A percentile compares a stretch with the other conserved stretches of the same genome.
phyloP scores from a whole-genome alignment of 2,888 invertebrate genomes.

The Autographa pulchrina region DNA sequence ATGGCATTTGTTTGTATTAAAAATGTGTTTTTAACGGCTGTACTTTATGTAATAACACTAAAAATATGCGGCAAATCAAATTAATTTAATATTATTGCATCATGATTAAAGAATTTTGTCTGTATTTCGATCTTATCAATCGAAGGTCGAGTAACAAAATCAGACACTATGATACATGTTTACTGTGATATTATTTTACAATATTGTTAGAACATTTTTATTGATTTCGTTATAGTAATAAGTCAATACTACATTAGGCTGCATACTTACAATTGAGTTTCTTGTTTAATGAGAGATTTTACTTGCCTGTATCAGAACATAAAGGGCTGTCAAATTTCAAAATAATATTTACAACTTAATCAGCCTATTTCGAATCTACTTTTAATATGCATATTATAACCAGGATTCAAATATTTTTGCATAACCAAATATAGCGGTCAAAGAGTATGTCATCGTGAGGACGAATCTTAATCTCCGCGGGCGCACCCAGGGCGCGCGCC shows the following conservation, averaged over 20 bases:
- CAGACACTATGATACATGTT: too few relatives aligned
- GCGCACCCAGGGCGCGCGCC: constrained; percentile 55
- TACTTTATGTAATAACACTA: background rate
- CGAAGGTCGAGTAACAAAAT: background rate
- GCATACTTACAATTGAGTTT: too few relatives aligned
- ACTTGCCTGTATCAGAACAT: too few relatives aligned
- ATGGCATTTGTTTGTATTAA: background rate
- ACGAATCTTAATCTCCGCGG: constrained; percentile 37
- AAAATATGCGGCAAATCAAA: background rate
- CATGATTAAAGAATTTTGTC: background rate
- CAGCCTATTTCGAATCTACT: too few relatives aligned
- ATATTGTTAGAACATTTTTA: too few relatives aligned
- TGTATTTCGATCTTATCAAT: background rate
- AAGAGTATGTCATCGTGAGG: constrained; percentile 45
- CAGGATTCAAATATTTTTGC: background rate
- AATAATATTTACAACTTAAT: too few relatives aligned
- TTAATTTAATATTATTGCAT: background rate
- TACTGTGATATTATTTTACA: constrained; percentile 5
- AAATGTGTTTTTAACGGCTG: background rate
- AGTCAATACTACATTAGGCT: too few relatives aligned
- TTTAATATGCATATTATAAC: too few relatives aligned
- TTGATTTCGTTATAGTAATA: too few relatives aligned
- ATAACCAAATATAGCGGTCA: constrained; percentile 24
- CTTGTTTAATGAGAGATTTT: too few relatives aligned
- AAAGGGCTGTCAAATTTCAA: too few relatives aligned